phyloP scores from a whole-genome alignment of 2,888 invertebrate genomes.

The Ichneumon xanthorius region DNA sequence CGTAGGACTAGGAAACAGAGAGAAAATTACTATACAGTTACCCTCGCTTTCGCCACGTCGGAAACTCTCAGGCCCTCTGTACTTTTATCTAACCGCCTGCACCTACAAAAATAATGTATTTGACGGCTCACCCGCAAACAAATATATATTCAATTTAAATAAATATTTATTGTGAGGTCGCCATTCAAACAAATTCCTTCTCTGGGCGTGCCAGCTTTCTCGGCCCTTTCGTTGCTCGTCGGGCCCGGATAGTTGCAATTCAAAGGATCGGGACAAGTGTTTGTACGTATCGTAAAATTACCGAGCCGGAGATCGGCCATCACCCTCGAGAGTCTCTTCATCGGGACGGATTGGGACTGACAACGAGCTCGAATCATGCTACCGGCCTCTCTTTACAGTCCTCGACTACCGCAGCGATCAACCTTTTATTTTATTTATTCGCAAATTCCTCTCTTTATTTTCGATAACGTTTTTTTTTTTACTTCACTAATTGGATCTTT shows the following conservation, averaged over 20 bases:
- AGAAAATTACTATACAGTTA: not conserved
- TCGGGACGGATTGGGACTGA: slow-evolving; percentile 54
- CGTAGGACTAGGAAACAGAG: not conserved
- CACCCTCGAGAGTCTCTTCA: slow-evolving; percentile 66
- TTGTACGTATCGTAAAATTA: not conserved
- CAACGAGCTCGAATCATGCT: slow-evolving; percentile 56
- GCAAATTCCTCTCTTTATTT: not conserved
- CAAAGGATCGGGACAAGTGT: slow-evolving; percentile 12
- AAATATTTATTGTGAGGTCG: too few species aligned
- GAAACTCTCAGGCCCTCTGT: not conserved
- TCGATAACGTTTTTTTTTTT: not conserved
- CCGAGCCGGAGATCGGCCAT: slow-evolving; percentile 65
- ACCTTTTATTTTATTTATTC: not conserved
- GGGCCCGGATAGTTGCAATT: slow-evolving; percentile 12
- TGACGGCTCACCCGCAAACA: too few species aligned
- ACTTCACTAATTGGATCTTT: not conserved
- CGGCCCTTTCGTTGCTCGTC: slow-evolving; percentile 9
- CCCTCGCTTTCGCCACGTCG: not conserved
- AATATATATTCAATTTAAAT: too few species aligned
- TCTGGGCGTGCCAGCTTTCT: slow-evolving; percentile 1
- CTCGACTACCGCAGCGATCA: not conserved
- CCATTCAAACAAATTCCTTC: too few species aligned
- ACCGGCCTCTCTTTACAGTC: slow-evolving; percentile 9
- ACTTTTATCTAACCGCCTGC: slow-evolving; percentile 6
- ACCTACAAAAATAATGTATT: too few species aligned